phyloP scores from a whole-genome alignment of 92 coral and sea anemone species.

The Umimayanthus chanpuru region DNA sequence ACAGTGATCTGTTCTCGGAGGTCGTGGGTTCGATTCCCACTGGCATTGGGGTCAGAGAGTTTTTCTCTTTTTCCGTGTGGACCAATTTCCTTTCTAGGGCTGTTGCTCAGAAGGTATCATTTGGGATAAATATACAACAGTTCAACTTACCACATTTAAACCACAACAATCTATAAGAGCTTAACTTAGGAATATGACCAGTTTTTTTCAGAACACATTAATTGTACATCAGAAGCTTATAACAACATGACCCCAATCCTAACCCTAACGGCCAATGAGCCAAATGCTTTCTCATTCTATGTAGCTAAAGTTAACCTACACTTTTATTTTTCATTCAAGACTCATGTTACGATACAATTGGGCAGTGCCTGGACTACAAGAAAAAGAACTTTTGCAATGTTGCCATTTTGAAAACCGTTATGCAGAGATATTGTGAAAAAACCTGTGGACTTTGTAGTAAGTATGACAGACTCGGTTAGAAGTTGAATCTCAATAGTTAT shows the following conservation, averaged over 20 bases:
- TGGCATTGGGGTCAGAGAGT: no score
- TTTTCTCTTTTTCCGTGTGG: no score
- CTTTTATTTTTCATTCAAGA: not conserved
- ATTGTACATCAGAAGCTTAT: no score
- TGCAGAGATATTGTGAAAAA: constrained; percentile 42
- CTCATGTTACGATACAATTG: constrained; percentile 27
- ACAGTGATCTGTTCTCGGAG: no score
- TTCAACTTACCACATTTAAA: no score
- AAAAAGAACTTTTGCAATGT: constrained; percentile 32
- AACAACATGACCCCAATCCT: not conserved
- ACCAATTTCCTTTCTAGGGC: no score
- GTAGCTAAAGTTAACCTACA: not conserved
- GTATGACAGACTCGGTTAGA: not conserved
- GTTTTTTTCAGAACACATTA: no score
- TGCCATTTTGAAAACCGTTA: constrained; percentile 20
- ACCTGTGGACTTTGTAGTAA: constrained; percentile 40
- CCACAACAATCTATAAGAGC: no score
- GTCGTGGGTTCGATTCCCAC: no score
- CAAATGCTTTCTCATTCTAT: not conserved
- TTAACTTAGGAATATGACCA: no score
- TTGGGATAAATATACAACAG: no score
- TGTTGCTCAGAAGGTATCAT: no score
- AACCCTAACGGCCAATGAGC: not conserved
- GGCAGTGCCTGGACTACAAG: constrained; percentile 32
- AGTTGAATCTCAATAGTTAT: not conserved